A percentile compares a stretch with the other conserved stretches of the same genome.
These are phyloP conservation scores for Gerris lacustris DNA, from an alignment of 2,888 invertebrate genomes.

Conservation along the genomic window DNA sequence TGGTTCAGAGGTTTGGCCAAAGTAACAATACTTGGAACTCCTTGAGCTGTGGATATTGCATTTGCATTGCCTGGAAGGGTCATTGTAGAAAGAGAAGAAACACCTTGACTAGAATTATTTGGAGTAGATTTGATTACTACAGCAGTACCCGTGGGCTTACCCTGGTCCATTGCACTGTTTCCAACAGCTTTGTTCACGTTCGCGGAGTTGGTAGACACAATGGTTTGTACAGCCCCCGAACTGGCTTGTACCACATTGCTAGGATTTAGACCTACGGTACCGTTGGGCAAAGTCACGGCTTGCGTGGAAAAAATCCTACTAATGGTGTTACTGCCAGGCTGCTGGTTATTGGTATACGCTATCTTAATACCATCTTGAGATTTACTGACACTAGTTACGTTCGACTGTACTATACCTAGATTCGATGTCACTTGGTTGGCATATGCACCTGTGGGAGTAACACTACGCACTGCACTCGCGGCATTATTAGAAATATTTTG, in stretches of 20 bases:
- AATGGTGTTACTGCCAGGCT: slow-evolving; percentile 35
- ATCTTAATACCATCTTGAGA: slow-evolving; percentile 45
- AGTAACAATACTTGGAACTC: slow-evolving; percentile 50
- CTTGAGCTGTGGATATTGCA: slow-evolving; percentile 35
- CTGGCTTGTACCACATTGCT: slow-evolving; percentile 42
- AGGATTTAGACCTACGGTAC: slow-evolving; percentile 49
- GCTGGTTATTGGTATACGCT: slow-evolving; percentile 43
- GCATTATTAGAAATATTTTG: slow-evolving; percentile 27
- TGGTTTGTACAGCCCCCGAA: slow-evolving; percentile 30
- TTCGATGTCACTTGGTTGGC: slow-evolving; percentile 28
- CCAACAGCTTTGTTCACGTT: neutral
- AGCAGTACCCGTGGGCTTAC: slow-evolving; percentile 37
- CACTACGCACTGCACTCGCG: slow-evolving; percentile 31
- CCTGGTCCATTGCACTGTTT: slow-evolving; percentile 23
- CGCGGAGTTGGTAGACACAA: neutral
- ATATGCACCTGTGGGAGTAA: slow-evolving; percentile 29
- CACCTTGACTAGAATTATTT: slow-evolving; percentile 30
- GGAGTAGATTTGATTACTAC: slow-evolving; percentile 37
- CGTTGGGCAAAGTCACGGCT: slow-evolving; percentile 50
- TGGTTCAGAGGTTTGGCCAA: slow-evolving; percentile 48
- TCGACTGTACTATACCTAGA: slow-evolving; percentile 27
- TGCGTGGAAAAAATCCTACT: slow-evolving; percentile 51
- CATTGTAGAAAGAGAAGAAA: slow-evolving; percentile 43
- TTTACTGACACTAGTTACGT: slow-evolving; percentile 37
- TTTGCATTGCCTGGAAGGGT: slow-evolving; percentile 31